phyloP scores from a whole-genome alignment of 2,797 vertebrate species.

The Spheniscus humboldti region DNA sequence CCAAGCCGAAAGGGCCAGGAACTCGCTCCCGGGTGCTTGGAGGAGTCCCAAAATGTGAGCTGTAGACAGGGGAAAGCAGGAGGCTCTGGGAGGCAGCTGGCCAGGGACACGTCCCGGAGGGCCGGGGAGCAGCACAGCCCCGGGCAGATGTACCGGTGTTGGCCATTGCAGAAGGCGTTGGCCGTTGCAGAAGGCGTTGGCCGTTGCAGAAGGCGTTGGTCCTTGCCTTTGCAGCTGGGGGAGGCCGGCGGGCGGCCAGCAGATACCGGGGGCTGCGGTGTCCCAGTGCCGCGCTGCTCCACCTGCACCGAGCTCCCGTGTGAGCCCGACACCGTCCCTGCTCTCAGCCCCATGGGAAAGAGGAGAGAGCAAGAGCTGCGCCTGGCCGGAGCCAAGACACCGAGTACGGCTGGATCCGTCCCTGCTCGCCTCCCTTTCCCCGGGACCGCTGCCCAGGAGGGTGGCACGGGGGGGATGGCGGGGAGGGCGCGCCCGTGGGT shows the following conservation, averaged over 20 bases:
- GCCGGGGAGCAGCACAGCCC: accelerated
- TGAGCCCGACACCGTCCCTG: neutral
- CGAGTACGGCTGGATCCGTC: accelerated
- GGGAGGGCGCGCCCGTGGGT: accelerated
- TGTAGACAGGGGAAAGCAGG: neutral
- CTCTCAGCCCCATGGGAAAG: neutral
- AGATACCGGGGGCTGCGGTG: accelerated
- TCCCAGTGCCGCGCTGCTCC: neutral
- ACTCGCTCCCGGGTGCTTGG: neutral
- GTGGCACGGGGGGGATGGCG: accelerated
- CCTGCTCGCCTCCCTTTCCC: accelerated
- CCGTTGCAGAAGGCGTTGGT: accelerated
- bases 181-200: accelerated
- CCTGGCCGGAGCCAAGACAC: accelerated
- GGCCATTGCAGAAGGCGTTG: accelerated
- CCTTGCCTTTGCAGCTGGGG: neutral
- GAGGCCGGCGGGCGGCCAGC: accelerated
- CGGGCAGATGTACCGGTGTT: accelerated
- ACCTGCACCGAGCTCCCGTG: neutral
- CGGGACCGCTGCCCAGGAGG: accelerated
- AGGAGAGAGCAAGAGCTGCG: neutral
- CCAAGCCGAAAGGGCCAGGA: accelerated
- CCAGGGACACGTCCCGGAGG: accelerated
- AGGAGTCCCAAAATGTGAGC: neutral
- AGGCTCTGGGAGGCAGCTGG: neutral